Conservation (phyloP, 2,888 invertebrate species). For the Drosophila subquinaria region DNA sequence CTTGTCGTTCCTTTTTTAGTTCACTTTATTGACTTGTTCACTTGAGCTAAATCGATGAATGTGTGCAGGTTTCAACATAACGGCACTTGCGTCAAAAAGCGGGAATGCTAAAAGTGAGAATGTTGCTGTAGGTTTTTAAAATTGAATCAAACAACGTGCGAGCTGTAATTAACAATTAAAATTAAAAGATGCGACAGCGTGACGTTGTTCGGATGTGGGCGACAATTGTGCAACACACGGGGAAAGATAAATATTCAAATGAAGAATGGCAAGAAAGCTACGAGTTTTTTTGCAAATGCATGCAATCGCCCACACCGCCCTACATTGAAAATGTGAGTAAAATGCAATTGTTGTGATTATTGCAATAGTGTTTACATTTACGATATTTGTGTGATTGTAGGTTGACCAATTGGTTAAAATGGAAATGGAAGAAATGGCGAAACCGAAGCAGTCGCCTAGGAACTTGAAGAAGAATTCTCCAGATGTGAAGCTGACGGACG, state of each 20-base stretch:
- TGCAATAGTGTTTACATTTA: neutral
- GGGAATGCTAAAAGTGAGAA: neutral
- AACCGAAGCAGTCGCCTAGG: no score
- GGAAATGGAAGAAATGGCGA: neutral
- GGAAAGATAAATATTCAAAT: constrained; percentile 18
- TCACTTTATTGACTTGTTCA: no score
- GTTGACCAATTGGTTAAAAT: neutral
- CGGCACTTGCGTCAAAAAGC: constrained; percentile 30
- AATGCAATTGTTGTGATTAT: neutral
- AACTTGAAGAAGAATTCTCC: neutral
- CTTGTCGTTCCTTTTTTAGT: no score
- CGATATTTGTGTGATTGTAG: neutral
- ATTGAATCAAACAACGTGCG: neutral
- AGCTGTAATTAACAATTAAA: neutral
- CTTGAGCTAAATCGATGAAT: neutral
- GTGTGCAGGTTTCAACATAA: constrained; percentile 7
- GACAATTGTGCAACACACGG: constrained; percentile 26
- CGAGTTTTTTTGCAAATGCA: constrained; percentile 21
- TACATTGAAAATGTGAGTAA: constrained; percentile 35
- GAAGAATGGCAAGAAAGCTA: constrained; percentile 33
- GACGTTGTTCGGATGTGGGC: constrained; percentile 42
- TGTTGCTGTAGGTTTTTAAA: neutral
- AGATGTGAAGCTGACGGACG: neutral
- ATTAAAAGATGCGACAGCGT: constrained; percentile 23
- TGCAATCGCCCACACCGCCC: constrained; percentile 8